Percentiles rank a stretch among this genome's conserved stretches.
Conservation (phyloP, 1,140 invertebrate genomes). For the Trigoniulus corallinus region DNA sequence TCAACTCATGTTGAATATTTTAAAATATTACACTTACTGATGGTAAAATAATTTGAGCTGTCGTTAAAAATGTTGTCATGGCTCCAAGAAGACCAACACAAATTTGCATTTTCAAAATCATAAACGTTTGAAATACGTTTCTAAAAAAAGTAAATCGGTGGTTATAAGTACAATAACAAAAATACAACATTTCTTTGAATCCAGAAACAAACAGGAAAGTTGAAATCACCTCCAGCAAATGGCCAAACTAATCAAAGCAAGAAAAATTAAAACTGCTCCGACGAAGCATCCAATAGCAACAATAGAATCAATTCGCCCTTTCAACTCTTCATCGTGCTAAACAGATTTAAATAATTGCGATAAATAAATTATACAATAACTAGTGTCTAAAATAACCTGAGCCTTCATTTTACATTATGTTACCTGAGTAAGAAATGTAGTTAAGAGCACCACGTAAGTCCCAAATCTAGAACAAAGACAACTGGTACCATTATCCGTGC, state of each 20-base stretch:
- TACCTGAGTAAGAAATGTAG: background rate
- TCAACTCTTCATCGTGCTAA: background rate
- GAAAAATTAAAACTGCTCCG: background rate
- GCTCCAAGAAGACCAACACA: slow-evolving; percentile 6
- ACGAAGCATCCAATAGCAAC: slow-evolving; percentile 1
- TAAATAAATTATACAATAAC: background rate
- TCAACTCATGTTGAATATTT: too few species aligned
- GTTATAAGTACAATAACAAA: too few species aligned
- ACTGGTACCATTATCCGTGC: background rate
- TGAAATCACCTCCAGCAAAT: slow-evolving; percentile 1
- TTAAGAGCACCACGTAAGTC: background rate
- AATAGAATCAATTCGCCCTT: background rate
- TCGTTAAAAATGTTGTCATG: background rate
- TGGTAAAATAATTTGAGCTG: background rate
- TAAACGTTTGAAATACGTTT: background rate
- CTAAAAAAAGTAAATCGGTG: slow-evolving; percentile 1
- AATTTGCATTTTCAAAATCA: slow-evolving; percentile 4
- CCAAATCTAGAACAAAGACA: slow-evolving; percentile 2
- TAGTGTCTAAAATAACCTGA: background rate
- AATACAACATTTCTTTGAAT: too few species aligned
- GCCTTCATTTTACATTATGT: background rate
- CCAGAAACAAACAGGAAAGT: background rate
- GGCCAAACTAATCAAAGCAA: background rate
- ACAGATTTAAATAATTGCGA: background rate
- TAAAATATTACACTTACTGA: background rate